phyloP scores from a whole-genome alignment of 2,113 vertebrate genomes.

The Indicator maculatus region DNA sequence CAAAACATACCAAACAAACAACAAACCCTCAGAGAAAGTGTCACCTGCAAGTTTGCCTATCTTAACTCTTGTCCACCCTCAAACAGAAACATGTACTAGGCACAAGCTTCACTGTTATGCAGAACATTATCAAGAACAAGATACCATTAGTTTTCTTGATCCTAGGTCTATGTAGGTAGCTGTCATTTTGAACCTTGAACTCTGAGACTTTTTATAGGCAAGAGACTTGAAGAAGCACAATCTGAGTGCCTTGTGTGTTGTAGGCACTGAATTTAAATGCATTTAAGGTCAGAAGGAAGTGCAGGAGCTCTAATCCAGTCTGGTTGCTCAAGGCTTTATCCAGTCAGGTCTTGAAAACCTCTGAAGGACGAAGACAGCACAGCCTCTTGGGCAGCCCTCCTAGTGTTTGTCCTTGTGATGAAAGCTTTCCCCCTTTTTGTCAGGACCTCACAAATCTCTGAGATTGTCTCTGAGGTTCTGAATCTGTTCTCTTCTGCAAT shows the following conservation, averaged over 20 bases:
- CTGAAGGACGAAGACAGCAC: neutral
- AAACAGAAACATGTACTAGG: neutral
- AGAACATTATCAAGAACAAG: neutral
- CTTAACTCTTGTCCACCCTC: neutral
- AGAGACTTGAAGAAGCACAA: neutral
- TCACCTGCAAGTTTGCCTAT: neutral
- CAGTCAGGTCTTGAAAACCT: neutral
- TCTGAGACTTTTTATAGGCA: neutral
- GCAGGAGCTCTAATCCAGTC: neutral
- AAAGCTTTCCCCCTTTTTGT: neutral
- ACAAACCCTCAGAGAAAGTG: accelerated
- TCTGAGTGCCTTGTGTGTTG: neutral
- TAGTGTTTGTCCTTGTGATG: neutral
- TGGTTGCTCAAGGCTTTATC: neutral
- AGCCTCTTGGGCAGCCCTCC: neutral
- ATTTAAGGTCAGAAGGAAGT: neutral
- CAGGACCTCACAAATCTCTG: neutral
- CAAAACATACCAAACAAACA: neutral
- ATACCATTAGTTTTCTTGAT: neutral
- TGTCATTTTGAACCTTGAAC: neutral
- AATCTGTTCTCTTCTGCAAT: accelerated
- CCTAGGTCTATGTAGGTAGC: neutral
- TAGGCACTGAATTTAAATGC: neutral
- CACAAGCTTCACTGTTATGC: neutral
- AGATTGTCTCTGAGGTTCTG: neutral